Evolutionary conservation across 2,113 vertebrate genomes (phyloP), one percentile per base, ranked within the genome.

Genomic region (Apodemus speciosus): DNA sequence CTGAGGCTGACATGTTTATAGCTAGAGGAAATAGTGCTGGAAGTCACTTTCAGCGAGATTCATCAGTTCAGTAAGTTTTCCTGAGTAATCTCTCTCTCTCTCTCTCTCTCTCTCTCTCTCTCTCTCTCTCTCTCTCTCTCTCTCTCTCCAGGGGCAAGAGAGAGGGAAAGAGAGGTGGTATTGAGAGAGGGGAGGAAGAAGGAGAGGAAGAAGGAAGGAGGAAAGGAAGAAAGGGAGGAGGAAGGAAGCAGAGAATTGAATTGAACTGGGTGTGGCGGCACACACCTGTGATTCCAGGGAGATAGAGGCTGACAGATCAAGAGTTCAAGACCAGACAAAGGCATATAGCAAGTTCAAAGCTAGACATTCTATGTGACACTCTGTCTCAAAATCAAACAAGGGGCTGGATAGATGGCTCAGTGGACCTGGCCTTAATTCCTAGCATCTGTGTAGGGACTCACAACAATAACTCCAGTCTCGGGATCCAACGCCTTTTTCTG

Each of bases 191-290:
- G 18, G 23, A 10, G 9, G 18, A 46, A 43, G 0, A 35, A 46
- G 23, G 5, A 5, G 32, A 14, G 7, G 15, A 8, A 1, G 9
- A 18, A 60, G n/a, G 0, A 32, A 25, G 32, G 0, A 20, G 35
- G 7, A 13, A 11, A 23, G 35, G 11, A 0, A 76, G 71, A 25
- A 71, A 85, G 11, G 10, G 58, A 58, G 77, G 64, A 21, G 35
- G 11, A 1, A 80, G 68, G n/a, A 69, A 85, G 21, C 58, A 56
- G 16, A 14, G 40, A 69, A 60, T n/a, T 30, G 40, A 69, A 60
- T n/a, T 30, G n/a, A 71, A 3, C 2, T 85, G 32, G 46, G 30
- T 35, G 9, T n/a, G 10, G 18, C 9, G 60, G 15, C 30, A n/a
- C 43, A 51, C 10, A n/a, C 25, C 20, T 85, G 11, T 85, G 21